Evolutionary conservation across 2,113 vertebrate species (phyloP).

Genomic region (Daubentonia madagascariensis): DNA sequence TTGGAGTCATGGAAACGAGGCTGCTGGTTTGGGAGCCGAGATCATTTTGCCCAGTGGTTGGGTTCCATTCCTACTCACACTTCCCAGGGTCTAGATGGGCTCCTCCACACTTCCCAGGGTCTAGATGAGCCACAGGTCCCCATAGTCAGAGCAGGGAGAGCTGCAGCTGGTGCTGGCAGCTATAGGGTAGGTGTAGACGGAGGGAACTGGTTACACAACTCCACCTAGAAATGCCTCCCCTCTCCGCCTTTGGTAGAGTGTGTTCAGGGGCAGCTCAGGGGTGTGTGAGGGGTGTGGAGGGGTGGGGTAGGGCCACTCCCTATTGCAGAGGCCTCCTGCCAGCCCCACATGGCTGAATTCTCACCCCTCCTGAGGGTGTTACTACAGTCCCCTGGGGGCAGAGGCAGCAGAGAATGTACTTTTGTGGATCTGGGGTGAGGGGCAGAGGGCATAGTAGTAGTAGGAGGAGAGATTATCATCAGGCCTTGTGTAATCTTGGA

Average conservation of each 20-base stretch:
- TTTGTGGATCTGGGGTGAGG: neutral
- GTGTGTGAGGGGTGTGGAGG: neutral
- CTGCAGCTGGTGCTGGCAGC: neutral
- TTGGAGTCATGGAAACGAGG: neutral
- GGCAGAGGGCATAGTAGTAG: too few relatives aligned
- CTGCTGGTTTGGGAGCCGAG: neutral
- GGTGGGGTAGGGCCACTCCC: neutral
- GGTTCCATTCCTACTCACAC: fast-evolving
- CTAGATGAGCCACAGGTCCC: neutral
- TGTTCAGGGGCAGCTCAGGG: neutral
- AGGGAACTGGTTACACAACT: neutral
- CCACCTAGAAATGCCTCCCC: neutral
- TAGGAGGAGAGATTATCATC: neutral
- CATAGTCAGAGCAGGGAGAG: neutral
- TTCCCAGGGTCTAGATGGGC: neutral
- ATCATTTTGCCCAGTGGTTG: neutral
- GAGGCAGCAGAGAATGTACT: neutral
- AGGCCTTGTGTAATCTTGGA: neutral
- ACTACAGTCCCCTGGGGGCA: neutral
- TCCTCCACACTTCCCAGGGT: too few relatives aligned
- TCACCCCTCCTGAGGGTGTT: neutral
- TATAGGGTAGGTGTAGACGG: neutral
- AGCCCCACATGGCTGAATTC: constrained; percentile 1
- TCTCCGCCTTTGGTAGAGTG: neutral
- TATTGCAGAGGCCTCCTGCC: neutral